Percentiles rank a stretch among this genome's conserved stretches.
phyloP scores from a whole-genome alignment of 2,797 vertebrate genomes.

The Tachyglossus aculeatus region DNA sequence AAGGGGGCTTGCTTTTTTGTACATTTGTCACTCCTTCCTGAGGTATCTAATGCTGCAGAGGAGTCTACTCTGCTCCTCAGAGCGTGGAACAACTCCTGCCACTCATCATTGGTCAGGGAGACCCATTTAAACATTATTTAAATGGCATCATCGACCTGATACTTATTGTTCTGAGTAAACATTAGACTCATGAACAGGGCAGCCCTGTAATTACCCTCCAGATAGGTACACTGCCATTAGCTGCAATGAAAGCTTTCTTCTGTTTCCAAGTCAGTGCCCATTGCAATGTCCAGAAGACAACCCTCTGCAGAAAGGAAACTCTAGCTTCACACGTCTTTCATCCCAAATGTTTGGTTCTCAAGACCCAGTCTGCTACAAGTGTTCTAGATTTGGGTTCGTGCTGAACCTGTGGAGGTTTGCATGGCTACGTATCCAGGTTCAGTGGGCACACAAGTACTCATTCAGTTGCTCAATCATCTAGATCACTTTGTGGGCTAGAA shows the following conservation, averaged over 20 bases:
- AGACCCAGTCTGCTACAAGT: not conserved
- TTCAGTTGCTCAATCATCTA: too few species aligned
- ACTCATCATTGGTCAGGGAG: slow-evolving; percentile 64
- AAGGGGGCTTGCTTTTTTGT: slow-evolving; percentile 47
- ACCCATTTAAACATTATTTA: slow-evolving; percentile 65
- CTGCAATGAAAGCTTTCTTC: slow-evolving; percentile 47
- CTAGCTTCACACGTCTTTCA: slow-evolving; percentile 30
- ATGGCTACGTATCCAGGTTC: too few species aligned
- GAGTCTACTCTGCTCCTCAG: slow-evolving; percentile 66
- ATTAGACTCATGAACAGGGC: slow-evolving; percentile 67
- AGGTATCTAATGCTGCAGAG: slow-evolving; percentile 48
- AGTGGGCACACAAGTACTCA: too few species aligned
- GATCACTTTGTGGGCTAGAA: too few species aligned
- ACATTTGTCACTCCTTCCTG: slow-evolving; percentile 35
- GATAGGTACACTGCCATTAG: slow-evolving; percentile 71
- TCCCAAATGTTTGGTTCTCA: slow-evolving; percentile 18
- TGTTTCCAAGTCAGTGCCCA: slow-evolving; percentile 62
- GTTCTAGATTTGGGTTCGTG: too few species aligned
- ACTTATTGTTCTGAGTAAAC: slow-evolving; percentile 74
- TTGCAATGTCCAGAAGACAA: slow-evolving; percentile 6
- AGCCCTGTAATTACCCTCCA: slow-evolving; percentile 58
- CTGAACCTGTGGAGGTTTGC: too few species aligned
- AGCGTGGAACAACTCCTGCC: slow-evolving; percentile 61
- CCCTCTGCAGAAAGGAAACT: slow-evolving; percentile 49
- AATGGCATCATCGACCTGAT: slow-evolving; percentile 71